Evolutionary conservation across 1,140 invertebrate genomes (phyloP), one percentile per base, ranked within the genome.

Genomic region (Diabrotica undecimpunctata): DNA sequence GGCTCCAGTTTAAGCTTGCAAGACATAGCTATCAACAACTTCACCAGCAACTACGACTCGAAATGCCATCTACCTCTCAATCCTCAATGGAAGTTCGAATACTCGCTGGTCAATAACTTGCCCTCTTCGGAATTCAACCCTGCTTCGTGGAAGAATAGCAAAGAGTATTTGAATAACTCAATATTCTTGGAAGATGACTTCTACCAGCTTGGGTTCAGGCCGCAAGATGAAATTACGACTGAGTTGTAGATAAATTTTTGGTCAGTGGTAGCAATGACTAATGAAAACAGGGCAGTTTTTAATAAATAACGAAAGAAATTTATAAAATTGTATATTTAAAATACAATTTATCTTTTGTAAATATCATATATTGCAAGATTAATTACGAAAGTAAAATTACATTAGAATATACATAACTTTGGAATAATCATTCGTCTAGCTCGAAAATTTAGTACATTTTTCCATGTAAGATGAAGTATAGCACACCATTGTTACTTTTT

Each of bases 141-240:
- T 7, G 54, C 68, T 5, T 52, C 70, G 12, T 79, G 78, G 78
- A 76, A 72, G 54, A 78, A 68, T 54, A 78, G 76, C 62, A 78
- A 74, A 65, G 78, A 79, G 61, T 78, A 76, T 67, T 66, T 79
- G 41, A 77, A 72, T 61, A 85, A 74, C 77, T 81, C 79, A 70
- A 87, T 86, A 51, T 88, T 87, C 80, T 77, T 88, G 50, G 87
- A 89, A 70, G 88, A 90, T 68, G 88, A 90, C 75, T 87, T 89
- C 68, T 86, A 87, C 70, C 86, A 88, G 72, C 82, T 90, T 72
- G 88, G 88, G 13, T 88, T 88, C 73, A 81, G 88, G 68, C 89
- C 89, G 5, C 89, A 91, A 76, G 89, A 91, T 77, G 88, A 90
- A 81, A 88, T 91, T 67, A 90, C 88, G 57, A 91, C 89, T 62